Evolutionary conservation across 2,888 invertebrate species (phyloP).

Genomic region (Eretmocerus hayati): DNA sequence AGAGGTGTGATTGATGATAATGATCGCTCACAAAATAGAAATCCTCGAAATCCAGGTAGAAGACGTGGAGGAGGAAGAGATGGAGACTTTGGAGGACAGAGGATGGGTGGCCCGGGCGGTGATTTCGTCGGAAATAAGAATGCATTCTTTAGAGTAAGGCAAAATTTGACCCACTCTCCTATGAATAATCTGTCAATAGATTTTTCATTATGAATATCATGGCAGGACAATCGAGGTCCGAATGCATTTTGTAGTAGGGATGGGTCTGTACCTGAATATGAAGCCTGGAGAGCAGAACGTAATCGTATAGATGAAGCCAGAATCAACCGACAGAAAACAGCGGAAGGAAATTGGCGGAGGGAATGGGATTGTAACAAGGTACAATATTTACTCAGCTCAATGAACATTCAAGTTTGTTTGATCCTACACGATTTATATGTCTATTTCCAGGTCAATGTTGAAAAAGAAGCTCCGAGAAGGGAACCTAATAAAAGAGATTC

Average conservation of each 20-base stretch:
- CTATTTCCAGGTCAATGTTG: constrained; percentile 25
- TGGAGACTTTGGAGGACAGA: constrained; percentile 20
- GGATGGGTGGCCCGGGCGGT: no score
- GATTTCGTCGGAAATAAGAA: constrained; percentile 16
- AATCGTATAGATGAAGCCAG: constrained; percentile 46
- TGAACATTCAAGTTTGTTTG: no score
- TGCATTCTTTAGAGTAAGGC: constrained; percentile 28
- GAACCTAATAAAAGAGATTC: constrained; percentile 26
- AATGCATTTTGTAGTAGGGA: constrained; percentile 26
- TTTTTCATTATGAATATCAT: not conserved
- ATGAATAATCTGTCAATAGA: not conserved
- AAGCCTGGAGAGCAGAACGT: constrained; percentile 47
- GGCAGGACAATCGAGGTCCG: constrained; percentile 18
- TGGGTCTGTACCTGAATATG: constrained; percentile 39
- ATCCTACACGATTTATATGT: no score
- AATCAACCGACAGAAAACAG: constrained; percentile 45
- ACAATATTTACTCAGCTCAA: no score
- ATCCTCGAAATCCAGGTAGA: constrained; percentile 26
- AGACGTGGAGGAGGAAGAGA: constrained; percentile 23
- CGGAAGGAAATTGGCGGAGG: constrained; percentile 47
- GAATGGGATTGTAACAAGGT: constrained; percentile 48
- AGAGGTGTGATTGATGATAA: constrained; percentile 27
- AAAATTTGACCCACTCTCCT: not conserved
- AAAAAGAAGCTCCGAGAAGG: constrained; percentile 23
- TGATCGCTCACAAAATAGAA: constrained; percentile 30